Evolutionary conservation across 2,797 vertebrate genomes (phyloP), one percentile per base, ranked within the genome.

Genomic region (Schizothorax lantsangensis): DNA sequence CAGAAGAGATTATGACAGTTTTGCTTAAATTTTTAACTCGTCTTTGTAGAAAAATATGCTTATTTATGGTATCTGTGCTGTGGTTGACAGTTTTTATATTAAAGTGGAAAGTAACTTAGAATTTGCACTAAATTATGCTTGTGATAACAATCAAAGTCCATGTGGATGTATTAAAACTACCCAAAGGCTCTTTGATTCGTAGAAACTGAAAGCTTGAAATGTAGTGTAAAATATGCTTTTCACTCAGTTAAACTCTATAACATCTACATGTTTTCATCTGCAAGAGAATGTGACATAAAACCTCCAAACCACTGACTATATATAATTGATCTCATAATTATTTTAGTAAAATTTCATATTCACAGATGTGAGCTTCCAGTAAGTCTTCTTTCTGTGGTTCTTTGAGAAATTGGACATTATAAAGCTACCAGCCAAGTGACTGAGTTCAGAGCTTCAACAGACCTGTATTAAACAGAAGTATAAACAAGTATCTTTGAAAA

Each of bases 251-350:
- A 49, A 54, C 49, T 77, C 30, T 57, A 23, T 77, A 54, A 77
- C 47, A 38, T 38, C 33, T 71, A 19, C 23, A 19, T 4, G 9
- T 62, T 62, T 69, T 81, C 10, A 49, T 68, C 64, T 69, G 64
- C 45, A 47, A 66, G 10, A 19, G 6, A 66, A 80, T 23, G 40
- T 47, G 40, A 47, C 59, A 33, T 12, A 19, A 33, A 80, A 21
- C 17, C 79, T 64, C 40, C 36, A 79, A 79, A n/a, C 33, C 77
- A 59, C 52, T 64, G 59, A 80, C 62, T 40, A 80, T 80, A 9
- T 40, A 79, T 43, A 45, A 62, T 45, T 62, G n/a, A 79, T 45
- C 57, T 30, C 43, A 64, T 30, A 26, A 26, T 19, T 19, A 80
- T 64, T 64, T 30, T 11, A 45, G 15, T 19, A 9, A 59, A 54